Base-by-base conservation (phyloP, 2,888 invertebrate species). In the Agrilus mali region DNA sequence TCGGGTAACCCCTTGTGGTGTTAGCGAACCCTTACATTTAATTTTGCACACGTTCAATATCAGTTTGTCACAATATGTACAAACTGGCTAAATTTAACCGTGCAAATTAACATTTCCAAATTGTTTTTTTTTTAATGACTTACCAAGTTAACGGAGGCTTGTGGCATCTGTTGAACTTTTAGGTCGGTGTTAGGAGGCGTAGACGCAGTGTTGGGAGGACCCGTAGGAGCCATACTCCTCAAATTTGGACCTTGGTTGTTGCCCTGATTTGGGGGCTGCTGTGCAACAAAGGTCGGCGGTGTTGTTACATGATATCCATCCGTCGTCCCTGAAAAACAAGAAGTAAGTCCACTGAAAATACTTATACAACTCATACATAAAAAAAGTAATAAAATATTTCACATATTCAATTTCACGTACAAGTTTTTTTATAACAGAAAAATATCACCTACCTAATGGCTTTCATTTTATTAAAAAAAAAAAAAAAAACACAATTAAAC, bases 201-300 rank as follows among this genome's bases (percentile, higher is more conserved):
- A n/a, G 67, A 64, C 33, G 68, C 54, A 52, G 66, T 67, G 50
- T 61, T 67, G 17, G 66, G 66, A 40, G 67, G 66, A 44, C 60
- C 65, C 36, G 64, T 55, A 41, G 61, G 58, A 47, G 61, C 56
- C 53, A 66, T 62, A 40, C 57, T 58, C 54, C 67, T 61, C 55
- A 66, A 47, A 44, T 49, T 48, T 39, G 48, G 55, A 46, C 60
- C 65, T 55, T 64, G 64, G 48, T 60, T 64, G 45, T 60, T 61
- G 44, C 57, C 60, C 53, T 65, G 66, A 47, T 59, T 60, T 15
- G 59, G 59, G 43, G 53, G 57, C 49, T 58, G 60, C 51, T 58
- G 61, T 42, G 50, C 57, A 38, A 59, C 64, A 45, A 48, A 54
- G 40, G 50, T 43, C 40, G 53, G 55, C 46, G 48, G 51, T 41